Conservation (phyloP, 2,888 invertebrate genomes). For the Hyppa rectilinea region DNA sequence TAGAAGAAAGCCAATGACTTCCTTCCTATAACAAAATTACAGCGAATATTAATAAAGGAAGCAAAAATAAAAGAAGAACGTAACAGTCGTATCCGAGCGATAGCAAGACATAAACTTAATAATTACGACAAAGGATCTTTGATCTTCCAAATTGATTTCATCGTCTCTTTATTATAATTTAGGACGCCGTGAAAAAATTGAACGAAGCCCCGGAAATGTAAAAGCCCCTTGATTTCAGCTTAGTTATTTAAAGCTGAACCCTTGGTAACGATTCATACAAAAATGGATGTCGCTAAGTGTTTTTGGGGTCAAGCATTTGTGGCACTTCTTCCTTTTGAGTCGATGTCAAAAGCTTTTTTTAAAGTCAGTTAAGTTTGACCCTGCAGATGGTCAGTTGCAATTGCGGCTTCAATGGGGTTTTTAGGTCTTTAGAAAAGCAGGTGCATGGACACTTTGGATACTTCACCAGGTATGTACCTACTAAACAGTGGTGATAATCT, state of each 20-base stretch:
- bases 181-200: slow-evolving; percentile 24
- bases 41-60: slow-evolving; percentile 31
- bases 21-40: slow-evolving; percentile 17
- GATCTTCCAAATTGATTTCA: slow-evolving; percentile 59
- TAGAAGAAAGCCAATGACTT: slow-evolving; percentile 11
- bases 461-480: background rate
- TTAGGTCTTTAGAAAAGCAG: background rate
- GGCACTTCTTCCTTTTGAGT: background rate
- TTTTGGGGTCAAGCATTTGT: background rate
- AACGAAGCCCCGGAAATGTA: slow-evolving; percentile 26
- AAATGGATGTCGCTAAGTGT: slow-evolving; percentile 2
- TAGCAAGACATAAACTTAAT: slow-evolving; percentile 46
- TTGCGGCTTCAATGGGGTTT: background rate
- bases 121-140: slow-evolving; percentile 59
- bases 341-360: background rate
- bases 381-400: background rate
- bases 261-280: background rate
- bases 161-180: slow-evolving; percentile 49
- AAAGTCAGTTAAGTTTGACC: too few species aligned
- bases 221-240: slow-evolving; percentile 22
- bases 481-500: too few species aligned
- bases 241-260: background rate
- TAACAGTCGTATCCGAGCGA: slow-evolving; percentile 29
- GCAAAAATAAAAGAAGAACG: background rate
- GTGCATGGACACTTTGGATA: background rate